Evolutionary conservation across 2,113 vertebrate species (phyloP).

Genomic region (Onychorhynchus coronatus): DNA sequence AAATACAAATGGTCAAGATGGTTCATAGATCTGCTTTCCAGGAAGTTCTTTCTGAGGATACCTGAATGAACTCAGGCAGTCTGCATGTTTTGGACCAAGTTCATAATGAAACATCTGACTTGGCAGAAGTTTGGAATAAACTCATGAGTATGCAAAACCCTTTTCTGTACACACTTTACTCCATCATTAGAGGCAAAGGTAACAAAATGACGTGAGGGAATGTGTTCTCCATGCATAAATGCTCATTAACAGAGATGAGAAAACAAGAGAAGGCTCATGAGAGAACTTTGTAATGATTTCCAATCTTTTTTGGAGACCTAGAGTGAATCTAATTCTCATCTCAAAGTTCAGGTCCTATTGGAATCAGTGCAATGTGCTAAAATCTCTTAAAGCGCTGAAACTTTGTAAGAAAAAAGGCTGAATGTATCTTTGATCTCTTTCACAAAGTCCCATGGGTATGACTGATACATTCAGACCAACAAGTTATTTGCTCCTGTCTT

Average conservation of each 20-base stretch:
- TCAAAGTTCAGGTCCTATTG: not conserved
- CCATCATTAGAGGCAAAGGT: not conserved
- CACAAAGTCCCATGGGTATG: not conserved
- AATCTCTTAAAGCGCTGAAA: not conserved
- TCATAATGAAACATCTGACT: not conserved
- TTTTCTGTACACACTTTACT: not conserved
- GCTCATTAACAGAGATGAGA: not conserved
- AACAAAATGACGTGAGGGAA: not conserved
- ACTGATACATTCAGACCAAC: not conserved
- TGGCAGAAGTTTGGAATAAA: not conserved
- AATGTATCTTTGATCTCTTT: not conserved
- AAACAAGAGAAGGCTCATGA: not conserved
- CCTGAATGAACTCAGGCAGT: not conserved
- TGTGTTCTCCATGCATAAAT: not conserved
- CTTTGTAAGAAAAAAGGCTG: not conserved
- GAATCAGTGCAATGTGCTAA: not conserved
- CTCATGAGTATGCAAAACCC: not conserved
- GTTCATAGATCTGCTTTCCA: not conserved
- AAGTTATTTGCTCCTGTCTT: not conserved
- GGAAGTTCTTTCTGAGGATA: not conserved
- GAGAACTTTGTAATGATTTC: conserved; percentile 11
- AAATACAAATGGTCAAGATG: not conserved
- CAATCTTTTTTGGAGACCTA: not conserved
- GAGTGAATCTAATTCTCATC: not conserved
- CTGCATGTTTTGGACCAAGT: not conserved